These are phyloP conservation scores for Porphyrio hochstetteri DNA, from an alignment of 2,113 vertebrate species.

Conservation along the genomic window DNA sequence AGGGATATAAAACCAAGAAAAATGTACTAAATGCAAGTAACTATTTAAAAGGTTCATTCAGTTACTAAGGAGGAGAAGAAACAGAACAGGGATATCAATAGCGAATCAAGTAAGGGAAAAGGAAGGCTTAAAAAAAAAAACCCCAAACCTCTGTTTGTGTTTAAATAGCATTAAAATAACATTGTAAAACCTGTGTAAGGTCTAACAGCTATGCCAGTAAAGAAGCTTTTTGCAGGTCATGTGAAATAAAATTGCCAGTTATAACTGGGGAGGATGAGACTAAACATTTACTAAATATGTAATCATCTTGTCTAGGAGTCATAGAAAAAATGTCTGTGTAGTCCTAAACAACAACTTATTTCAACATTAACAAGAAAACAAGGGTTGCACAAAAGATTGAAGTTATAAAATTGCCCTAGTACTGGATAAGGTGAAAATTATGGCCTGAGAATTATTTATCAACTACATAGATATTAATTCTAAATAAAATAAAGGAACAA, in stretches of 20 bases:
- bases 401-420: not conserved
- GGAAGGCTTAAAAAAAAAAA: not conserved
- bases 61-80: not conserved
- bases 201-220: not conserved
- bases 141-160: too few relatives aligned
- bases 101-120: not conserved
- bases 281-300: not conserved
- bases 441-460: not conserved
- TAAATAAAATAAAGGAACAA: not conserved
- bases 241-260: not conserved
- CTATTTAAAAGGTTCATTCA: not conserved
- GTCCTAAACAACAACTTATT: not conserved
- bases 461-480: not conserved
- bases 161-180: not conserved
- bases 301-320: not conserved
- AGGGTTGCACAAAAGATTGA: not conserved
- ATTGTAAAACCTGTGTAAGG: not conserved
- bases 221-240: not conserved
- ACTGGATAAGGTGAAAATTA: not conserved
- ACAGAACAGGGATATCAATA: not conserved
- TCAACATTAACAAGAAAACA: not conserved
- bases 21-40: constrained; percentile 11
- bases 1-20: not conserved
- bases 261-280: not conserved
- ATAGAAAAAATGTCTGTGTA: not conserved